Conservation (phyloP, 2,888 invertebrate species). For the Stramonita haemastoma region DNA sequence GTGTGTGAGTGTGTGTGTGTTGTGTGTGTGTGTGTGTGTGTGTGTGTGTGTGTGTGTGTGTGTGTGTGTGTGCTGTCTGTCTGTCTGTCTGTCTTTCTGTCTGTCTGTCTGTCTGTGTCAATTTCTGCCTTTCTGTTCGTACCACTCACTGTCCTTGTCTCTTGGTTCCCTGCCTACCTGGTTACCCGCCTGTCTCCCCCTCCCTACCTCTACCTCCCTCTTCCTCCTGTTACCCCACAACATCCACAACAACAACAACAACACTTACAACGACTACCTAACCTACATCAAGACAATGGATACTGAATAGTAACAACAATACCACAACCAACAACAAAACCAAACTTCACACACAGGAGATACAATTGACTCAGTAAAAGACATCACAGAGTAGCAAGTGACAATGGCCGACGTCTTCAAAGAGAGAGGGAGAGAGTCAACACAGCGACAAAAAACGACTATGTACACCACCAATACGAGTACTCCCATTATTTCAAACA, state of each 20-base stretch:
- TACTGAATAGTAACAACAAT: not conserved
- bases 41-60: too few relatives aligned
- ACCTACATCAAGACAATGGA: not conserved
- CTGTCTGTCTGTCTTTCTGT: not conserved
- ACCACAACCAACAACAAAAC: not conserved
- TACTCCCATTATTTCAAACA: too few relatives aligned
- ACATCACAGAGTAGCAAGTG: too few relatives aligned
- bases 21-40: too few relatives aligned
- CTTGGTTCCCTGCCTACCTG: not conserved
- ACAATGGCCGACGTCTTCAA: not conserved
- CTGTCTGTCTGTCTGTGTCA: not conserved
- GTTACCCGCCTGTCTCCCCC: not conserved
- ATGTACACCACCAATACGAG: too few relatives aligned
- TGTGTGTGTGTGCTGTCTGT: too few relatives aligned
- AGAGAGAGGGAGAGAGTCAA: conserved; percentile 29
- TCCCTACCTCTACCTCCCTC: not conserved
- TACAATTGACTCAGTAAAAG: too few relatives aligned
- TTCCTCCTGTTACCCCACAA: not conserved
- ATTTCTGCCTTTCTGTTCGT: not conserved
- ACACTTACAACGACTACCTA: not conserved
- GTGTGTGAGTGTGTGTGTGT: too few relatives aligned
- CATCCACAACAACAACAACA: not conserved
- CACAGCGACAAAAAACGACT: too few relatives aligned
- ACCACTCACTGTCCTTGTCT: not conserved
- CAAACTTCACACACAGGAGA: not conserved